Evolutionary conservation across 2,113 vertebrate species (phyloP), one percentile per base, ranked within the genome.

Genomic region (Phaethornis superciliosus): DNA sequence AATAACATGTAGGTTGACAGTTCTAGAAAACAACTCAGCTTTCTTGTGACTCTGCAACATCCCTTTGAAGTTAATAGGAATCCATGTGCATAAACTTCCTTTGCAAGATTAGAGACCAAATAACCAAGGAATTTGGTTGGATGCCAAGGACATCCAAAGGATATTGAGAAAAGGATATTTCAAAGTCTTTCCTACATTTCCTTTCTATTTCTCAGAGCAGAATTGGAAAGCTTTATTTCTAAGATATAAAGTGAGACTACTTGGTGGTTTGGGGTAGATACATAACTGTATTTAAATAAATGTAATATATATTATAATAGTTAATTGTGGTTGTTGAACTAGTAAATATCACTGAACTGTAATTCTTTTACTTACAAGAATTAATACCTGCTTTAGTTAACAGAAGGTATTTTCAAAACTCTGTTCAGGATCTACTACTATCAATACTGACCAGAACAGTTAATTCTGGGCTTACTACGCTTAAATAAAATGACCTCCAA

Each of bases 401-500:
- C 9, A 40, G 18, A 93, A 55, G 5, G 1, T 81, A 44, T 86
- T 89, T 78, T 76, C 19, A 35, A 68, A 78, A 68, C 37, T 49
- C 7, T 35, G 30, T 71, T 13, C 8, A 58, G 37, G n/a, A 47
- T 88, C 56, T 84, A 7, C 23, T 78, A 40, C 55, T 84, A 62
- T 60, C 65, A 68, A 9, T 76, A 87, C 60, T 35, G 19, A 21
- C 8, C n/a, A 79, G 74, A 90, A 64, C n/a, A 89, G 60, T 72
- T 93, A 84, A 89, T 96, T 92, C 62, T 81, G 44, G 64, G 52
- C 5, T 94, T 93, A 76, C 12, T 62, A 24, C 27, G 15, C 14
- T 87, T 60, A 94, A 94, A 89, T 44, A 91, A 89, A 93, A 88
- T 44, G 22, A 75, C 28, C 14, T 93, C 16, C 40, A 56, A 86